Evolutionary conservation across 2,888 invertebrate genomes (phyloP).

Genomic region (Hypena proboscidalis): DNA sequence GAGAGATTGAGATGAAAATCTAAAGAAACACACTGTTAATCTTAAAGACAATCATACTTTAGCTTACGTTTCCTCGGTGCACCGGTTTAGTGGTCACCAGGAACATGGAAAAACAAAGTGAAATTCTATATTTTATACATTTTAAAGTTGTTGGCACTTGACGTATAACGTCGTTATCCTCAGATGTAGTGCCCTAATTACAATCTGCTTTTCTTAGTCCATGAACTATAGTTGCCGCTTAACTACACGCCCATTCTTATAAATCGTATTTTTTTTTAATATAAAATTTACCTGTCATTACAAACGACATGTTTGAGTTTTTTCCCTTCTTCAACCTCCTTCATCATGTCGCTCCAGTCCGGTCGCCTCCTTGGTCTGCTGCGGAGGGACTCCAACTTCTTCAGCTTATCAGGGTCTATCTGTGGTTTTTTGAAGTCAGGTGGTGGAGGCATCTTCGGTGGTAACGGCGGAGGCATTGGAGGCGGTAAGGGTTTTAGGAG

Average conservation of each 20-base stretch:
- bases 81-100: conserved; percentile 3
- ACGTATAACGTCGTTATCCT: neutral
- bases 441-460: conserved; percentile 87
- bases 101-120: conserved; percentile 1
- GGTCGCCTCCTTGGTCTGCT: conserved; percentile 92
- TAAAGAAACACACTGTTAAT: too few species aligned
- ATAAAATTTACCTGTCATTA: conserved; percentile 86
- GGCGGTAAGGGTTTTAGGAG: conserved; percentile 82
- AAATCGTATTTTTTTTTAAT: neutral
- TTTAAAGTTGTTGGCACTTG: too few species aligned
- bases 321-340: conserved; percentile 93
- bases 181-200: too few species aligned
- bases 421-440: conserved; percentile 86
- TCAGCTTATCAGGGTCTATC: conserved; percentile 86
- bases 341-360: conserved; percentile 96
- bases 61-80: conserved; percentile 3
- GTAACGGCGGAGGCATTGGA: conserved; percentile 90
- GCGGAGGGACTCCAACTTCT: conserved; percentile 89
- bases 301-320: conserved; percentile 93
- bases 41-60: too few species aligned
- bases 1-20: too few species aligned
- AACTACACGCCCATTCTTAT: neutral
- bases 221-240: too few species aligned
- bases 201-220: too few species aligned
- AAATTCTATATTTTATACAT: too few species aligned